These are phyloP conservation scores for Clistopyga incitator DNA, from an alignment of 2,888 invertebrate genomes.

Conservation along the genomic window DNA sequence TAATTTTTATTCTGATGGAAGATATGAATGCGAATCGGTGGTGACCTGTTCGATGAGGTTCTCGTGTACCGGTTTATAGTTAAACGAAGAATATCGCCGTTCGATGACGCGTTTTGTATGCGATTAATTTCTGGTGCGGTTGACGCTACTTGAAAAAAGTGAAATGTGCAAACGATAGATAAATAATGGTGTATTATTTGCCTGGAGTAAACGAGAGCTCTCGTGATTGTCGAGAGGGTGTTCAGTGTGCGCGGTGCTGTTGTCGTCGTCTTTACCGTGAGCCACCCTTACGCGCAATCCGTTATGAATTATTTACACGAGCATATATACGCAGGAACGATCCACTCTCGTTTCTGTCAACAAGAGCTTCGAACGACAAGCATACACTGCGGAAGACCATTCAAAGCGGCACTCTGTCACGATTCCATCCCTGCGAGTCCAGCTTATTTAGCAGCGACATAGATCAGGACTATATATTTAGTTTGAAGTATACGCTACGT, in stretches of 20 bases:
- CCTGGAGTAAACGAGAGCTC: conserved; percentile 19
- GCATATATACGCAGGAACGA: conserved; percentile 34
- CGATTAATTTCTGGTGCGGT: background rate
- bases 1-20: too few species aligned
- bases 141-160: conserved; percentile 5
- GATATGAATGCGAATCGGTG: background rate
- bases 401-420: conserved; percentile 38
- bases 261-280: background rate
- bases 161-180: conserved; percentile 10
- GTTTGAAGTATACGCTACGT: conserved; percentile 6
- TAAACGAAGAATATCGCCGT: background rate
- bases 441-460: conserved; percentile 45
- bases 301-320: conserved; percentile 54
- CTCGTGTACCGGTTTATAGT: background rate
- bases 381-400: conserved; percentile 47
- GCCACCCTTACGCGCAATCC: conserved; percentile 27
- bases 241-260: background rate
- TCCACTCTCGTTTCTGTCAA: conserved; percentile 44
- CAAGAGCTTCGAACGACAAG: conserved; percentile 44
- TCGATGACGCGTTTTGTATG: conserved; percentile 2
- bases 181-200: conserved; percentile 24
- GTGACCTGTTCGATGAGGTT: background rate
- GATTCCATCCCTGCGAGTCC: conserved; percentile 30
- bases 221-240: conserved; percentile 7
- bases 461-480: background rate